A percentile compares a stretch with the other conserved stretches of the same genome.
Conservation (phyloP, 1,140 invertebrate genomes). For the Trichonephila clavipes region DNA sequence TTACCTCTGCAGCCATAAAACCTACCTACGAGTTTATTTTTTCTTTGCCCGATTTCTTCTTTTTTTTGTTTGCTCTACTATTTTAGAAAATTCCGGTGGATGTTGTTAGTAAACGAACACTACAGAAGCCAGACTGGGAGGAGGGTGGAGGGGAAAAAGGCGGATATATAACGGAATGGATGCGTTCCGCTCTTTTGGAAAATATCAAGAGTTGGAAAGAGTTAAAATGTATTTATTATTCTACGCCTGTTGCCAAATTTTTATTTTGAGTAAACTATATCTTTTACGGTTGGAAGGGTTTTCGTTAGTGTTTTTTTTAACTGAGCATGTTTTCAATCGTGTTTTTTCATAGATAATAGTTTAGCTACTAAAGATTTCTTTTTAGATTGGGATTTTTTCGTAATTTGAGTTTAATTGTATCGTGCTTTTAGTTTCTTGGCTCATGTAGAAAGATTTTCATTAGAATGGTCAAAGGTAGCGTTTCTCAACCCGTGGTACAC, state of each 20-base stretch:
- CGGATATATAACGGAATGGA: not conserved
- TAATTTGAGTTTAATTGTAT: too few species aligned
- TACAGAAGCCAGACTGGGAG: not conserved
- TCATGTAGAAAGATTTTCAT: too few species aligned
- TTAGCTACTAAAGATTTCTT: too few species aligned
- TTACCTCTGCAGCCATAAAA: slow-evolving; percentile 40
- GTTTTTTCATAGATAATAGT: not conserved
- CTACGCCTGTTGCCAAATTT: not conserved
- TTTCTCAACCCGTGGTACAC: too few species aligned
- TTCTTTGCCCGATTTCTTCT: not conserved
- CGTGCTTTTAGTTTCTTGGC: too few species aligned
- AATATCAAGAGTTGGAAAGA: not conserved
- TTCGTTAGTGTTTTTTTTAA: too few species aligned
- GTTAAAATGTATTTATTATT: slow-evolving; percentile 13
- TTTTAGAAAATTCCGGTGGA: not conserved
- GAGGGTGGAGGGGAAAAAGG: not conserved
- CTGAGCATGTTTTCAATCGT: too few species aligned
- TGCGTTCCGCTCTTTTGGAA: not conserved
- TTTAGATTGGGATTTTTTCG: too few species aligned
- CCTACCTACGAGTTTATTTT: slow-evolving; percentile 19
- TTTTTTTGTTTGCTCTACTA: not conserved
- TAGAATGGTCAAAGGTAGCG: too few species aligned
- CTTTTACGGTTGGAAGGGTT: not conserved
- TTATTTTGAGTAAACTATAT: not conserved
- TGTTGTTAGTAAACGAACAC: slow-evolving; percentile 14